These are phyloP conservation scores for Helicoverpa armigera DNA, from an alignment of 1,140 invertebrate genomes.

Conservation along the genomic window DNA sequence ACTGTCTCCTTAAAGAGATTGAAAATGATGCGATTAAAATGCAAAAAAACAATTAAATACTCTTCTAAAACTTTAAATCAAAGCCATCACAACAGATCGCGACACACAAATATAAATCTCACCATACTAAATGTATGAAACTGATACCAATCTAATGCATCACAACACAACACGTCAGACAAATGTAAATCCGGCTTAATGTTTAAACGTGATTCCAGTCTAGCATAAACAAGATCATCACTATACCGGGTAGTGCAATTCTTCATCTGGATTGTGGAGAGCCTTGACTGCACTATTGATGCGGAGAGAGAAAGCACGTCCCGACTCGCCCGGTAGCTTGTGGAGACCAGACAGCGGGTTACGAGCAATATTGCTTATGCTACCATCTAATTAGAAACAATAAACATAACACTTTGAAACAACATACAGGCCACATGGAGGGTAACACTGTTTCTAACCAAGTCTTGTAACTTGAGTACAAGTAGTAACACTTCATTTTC, in stretches of 20 bases:
- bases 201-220: neutral
- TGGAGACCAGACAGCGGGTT: slow-evolving; percentile 67
- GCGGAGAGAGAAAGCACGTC: slow-evolving; percentile 72
- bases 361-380: neutral
- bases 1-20: slow-evolving; percentile 49
- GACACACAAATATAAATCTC: too few species aligned
- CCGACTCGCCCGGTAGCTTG: slow-evolving; percentile 73
- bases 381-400: slow-evolving; percentile 34
- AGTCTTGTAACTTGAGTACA: too few species aligned
- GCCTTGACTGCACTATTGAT: slow-evolving; percentile 77
- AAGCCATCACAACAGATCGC: too few species aligned
- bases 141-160: too few species aligned
- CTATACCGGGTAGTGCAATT: slow-evolving; percentile 68
- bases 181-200: too few species aligned
- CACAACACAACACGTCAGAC: too few species aligned
- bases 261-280: slow-evolving; percentile 62
- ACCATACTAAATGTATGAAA: too few species aligned
- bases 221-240: neutral
- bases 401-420: neutral
- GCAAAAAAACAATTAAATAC: too few species aligned
- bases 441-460: too few species aligned
- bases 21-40: slow-evolving; percentile 29
- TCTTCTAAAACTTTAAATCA: too few species aligned
- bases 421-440: too few species aligned
- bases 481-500: too few species aligned